Base-by-base conservation (phyloP, 2,797 vertebrate genomes). In the Clarias laeviceps region DNA sequence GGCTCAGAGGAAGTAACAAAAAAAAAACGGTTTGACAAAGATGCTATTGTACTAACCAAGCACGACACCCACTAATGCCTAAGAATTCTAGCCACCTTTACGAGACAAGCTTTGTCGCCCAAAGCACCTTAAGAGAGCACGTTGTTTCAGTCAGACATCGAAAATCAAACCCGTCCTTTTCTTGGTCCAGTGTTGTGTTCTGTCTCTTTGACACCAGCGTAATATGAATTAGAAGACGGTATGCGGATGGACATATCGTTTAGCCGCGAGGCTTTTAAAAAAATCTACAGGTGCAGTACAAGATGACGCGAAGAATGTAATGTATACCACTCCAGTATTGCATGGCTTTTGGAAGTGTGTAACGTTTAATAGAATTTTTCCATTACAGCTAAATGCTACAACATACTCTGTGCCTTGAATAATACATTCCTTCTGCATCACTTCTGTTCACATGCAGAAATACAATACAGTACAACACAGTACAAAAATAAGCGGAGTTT, bases 301-400 rank as follows among this genome's bases (percentile, higher is more conserved):
- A 79, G 20, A 40, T 80, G 66, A 83, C 74, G 24, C 27, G 20
- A 68, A 32, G 82, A 87, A 87, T 87, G 82, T 87, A 87, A 87
- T 80, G 77, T 87, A 65, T 65, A 74, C 59, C 54, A 66, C 61
- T 84, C 18, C 82, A 84, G 68, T 59, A 87, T 80, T 81, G 82
- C 86, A 80, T 83, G 81, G 59, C 65, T 86, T 86, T 87, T 80
- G 68, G 82, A 83, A 64, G 59, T 87, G 82, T 70, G 40, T 85
- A 66, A 66, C 57, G 24, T 82, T 45, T 82, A 18, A 72, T 83
- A 18, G 15, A 61, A 54, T 79, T 40, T 86, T 78, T 83, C 73
- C 64, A 83, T 79, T 86, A 86, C 73, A 83, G 74, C 24, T 86
- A 78, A 84, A 17, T 69, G 65, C 83, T 68, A 86, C 79, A 86